Base-by-base conservation (phyloP, 2,797 vertebrate genomes). In the Dendrocincla fuliginosa region DNA sequence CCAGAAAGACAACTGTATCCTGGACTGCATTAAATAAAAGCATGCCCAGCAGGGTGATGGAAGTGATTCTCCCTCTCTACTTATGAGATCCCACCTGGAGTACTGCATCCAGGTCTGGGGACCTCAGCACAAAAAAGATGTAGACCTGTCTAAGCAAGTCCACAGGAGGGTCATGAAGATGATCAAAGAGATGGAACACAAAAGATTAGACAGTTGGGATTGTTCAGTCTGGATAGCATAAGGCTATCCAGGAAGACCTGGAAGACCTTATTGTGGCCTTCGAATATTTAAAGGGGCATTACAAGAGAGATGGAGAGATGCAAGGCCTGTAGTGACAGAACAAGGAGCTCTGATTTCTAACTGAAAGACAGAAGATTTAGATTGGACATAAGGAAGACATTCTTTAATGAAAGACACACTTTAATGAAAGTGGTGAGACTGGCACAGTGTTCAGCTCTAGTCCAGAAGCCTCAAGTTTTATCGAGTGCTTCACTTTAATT, bases 31-130 rank as follows among this genome's bases (percentile, higher is more conserved):
- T 10, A 41, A 64, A 42, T 86, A 28, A 13, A 53, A 57, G 9
- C 3, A 1, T 14, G 30, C 17, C 10, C 49, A 50, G 16, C 5
- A 52, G 13, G 10, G 13, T 1, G 1, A 73, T 12, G 23, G 23
- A 84, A 9, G 19, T 28, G 57, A 65, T 70, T 70, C 15, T 60
- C 2, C 20, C 18, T 4, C 25, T 56, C 25, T 46, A 3, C 15
- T 85, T 0, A 1, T 50, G 39, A 89, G 27, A 60, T 6, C 9
- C 19, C 11, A 42, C 3, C 16, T 53, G 39, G 11, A 52, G 22
- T 23, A 41, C 16, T 57, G 55, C 5, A 4, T 73, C 16, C n/a
- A 32, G 8, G 4, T 13, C 8, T 6, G 18, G 24, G 8, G 14
- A 12, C 28, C 23, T 42, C 41, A 53, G 39, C 9, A 42, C 17